phyloP scores from a whole-genome alignment of 2,113 vertebrate species.

The Phoenicopterus ruber region DNA sequence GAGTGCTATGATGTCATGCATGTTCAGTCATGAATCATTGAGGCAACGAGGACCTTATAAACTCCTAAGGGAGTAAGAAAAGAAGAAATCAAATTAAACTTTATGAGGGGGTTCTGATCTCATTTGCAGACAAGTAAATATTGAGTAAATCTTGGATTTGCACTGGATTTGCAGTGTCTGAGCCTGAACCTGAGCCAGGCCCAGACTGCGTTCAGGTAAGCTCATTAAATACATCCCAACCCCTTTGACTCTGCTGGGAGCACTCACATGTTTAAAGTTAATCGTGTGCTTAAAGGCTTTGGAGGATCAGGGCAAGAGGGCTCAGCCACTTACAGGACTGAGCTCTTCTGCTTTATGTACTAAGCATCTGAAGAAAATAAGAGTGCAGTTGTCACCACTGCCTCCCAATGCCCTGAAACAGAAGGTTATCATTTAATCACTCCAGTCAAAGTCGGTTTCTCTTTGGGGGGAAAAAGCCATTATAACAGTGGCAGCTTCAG shows the following conservation, averaged over 20 bases:
- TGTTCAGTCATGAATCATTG: accelerated
- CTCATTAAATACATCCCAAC: slow-evolving; percentile 27
- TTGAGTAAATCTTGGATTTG: slow-evolving; percentile 22
- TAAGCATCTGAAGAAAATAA: not conserved
- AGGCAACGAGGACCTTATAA: not conserved
- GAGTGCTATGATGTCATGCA: not conserved
- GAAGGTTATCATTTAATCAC: not conserved
- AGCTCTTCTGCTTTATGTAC: not conserved
- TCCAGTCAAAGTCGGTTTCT: not conserved
- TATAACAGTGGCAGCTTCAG: not conserved
- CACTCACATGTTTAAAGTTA: not conserved
- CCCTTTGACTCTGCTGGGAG: not conserved
- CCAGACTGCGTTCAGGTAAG: not conserved
- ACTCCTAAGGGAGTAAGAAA: not conserved
- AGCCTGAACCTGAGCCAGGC: not conserved
- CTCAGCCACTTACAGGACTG: not conserved
- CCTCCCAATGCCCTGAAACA: not conserved
- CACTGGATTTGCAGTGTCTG: not conserved
- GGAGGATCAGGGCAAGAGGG: not conserved
- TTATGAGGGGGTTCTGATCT: not conserved
- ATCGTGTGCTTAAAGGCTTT: not conserved
- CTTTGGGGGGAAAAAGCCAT: not conserved
- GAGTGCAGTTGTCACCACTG: not conserved
- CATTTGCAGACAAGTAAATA: slow-evolving; percentile 9
- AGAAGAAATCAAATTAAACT: not conserved